Base-by-base conservation (phyloP, 1,140 invertebrate species). In the Conus ventricosus region DNA sequence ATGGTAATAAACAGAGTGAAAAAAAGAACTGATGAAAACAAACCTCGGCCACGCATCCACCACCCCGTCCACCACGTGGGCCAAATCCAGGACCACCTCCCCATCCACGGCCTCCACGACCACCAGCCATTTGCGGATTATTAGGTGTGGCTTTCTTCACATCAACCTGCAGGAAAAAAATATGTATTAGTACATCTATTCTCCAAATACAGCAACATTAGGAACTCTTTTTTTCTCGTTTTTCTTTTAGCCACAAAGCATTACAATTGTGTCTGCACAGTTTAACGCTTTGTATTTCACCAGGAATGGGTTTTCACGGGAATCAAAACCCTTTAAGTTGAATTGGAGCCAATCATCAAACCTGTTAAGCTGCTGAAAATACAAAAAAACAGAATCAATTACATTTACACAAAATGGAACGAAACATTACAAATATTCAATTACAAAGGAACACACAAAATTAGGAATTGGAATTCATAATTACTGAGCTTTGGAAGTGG, bases 111-210 rank as follows among this genome's bases (percentile, higher is more conserved):
- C 97, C 96, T 82, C 96, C 95, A 60, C 90, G 91, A 81, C 90
- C 93, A 90, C 92, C 95, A 90, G 97, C 97, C 17, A 97, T 97
- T 95, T 91, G 91, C 87, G 93, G 92, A 17, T 89, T 90, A 84
- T 98, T 98, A 5, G 98, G 97, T 84, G 98, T 98, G 57, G 98
- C 98, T 94, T 98, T 97, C 95, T 99, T 99, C 0, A 99, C 98
- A 95, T 99, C 98, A 86, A 93, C 91, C 96, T 94, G 89, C n/a
- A 89, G 86, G 86, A 86, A 76, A 88, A 88, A 90, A 87, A 25
- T 27, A 63, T 4, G 80, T 23, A 54, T 23, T 23, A 81, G 80
- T 55, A n/a, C 82, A 63, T 63, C 82, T n/a, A 23, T 20, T 20
- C 67, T 71, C 23, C 67, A 84, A 54, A 15, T 27, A 55, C 11